Percentiles rank a stretch among this genome's conserved stretches.
phyloP scores from a whole-genome alignment of 2,113 vertebrate genomes.

The Phyllopteryx taeniolatus region DNA sequence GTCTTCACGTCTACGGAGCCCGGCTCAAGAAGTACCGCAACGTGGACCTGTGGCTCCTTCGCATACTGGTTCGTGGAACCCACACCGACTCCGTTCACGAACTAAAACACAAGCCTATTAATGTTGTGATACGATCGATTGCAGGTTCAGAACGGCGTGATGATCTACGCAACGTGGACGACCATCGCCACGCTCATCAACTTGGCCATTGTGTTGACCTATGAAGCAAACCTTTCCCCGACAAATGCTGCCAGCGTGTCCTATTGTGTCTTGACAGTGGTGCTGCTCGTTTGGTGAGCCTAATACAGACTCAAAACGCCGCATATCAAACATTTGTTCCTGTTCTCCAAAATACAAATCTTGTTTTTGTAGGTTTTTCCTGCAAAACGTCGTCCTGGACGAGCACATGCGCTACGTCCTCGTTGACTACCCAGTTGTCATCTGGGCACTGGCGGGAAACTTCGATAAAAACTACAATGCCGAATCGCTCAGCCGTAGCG shows the following conservation, averaged over 20 bases:
- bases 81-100: not conserved
- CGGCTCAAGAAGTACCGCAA: constrained; percentile 77
- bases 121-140: not conserved
- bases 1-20: constrained; percentile 61
- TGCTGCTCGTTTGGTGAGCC: constrained; percentile 73
- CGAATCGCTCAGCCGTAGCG: constrained; percentile 32
- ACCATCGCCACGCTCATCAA: constrained; percentile 82
- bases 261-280: constrained; percentile 68
- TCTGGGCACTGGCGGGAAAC: constrained; percentile 60
- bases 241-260: constrained; percentile 67
- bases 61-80: constrained; percentile 66
- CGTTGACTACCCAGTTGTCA: constrained; percentile 53
- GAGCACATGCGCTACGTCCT: constrained; percentile 54
- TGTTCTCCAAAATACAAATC: not conserved
- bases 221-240: constrained; percentile 54
- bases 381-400: constrained; percentile 59
- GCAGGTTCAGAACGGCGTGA: constrained; percentile 83
- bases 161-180: constrained; percentile 78
- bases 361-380: constrained; percentile 45
- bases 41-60: constrained; percentile 77
- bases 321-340: not conserved
- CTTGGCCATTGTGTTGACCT: constrained; percentile 74
- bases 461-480: constrained; percentile 56
- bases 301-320: not conserved
- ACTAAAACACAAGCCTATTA: not conserved